Evolutionary conservation across 2,888 invertebrate genomes (phyloP), one percentile per base, ranked within the genome.

Genomic region (Sarcophaga rosellei): DNA sequence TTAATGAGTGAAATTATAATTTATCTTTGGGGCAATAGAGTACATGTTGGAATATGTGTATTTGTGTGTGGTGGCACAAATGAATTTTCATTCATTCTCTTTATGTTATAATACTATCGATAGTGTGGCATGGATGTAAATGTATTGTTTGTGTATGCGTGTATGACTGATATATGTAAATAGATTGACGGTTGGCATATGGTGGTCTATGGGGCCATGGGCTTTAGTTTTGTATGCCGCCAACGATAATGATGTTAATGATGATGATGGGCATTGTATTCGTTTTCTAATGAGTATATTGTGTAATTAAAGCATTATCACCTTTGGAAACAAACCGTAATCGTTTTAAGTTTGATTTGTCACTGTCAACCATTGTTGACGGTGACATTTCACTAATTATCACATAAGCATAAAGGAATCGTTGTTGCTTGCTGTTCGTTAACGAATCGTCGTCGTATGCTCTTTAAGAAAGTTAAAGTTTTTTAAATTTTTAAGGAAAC

Each of bases 301-400:
- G 65, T 45, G 76, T 77, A 86, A 81, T 83, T 86, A 86, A 47
- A 69, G 23, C 72, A 81, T 84, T 84, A 84, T 84, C 81, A 78
- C 84, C 81, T 75, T 61, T 74, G 77, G 62, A 84, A 70, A 65
- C 47, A 74, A 66, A 69, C 75, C 61, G 57, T 76, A 84, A 84
- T 84, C 75, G 81, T 78, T 81, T 70, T 57, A 53, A 73, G 44
- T 86, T 86, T 84, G 84, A 80, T 78, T 84, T 84, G 84, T 75
- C 78, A 70, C 61, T 86, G 81, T 84, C 83, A 84, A 77, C 81
- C 77, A 66, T 79, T 15, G n/a, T 75, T 15, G 75, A 81, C 77
- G 62, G 59, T 65, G 65, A 83, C 65, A 61, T 77, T 78, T 77
- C 68, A 74, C 61, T 78, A 81, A 86, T 83, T 86, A 81, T 74